A percentile compares a stretch with the other conserved stretches of the same genome.
Conservation (phyloP, 2,888 invertebrate species). For the Venusia cambrica region DNA sequence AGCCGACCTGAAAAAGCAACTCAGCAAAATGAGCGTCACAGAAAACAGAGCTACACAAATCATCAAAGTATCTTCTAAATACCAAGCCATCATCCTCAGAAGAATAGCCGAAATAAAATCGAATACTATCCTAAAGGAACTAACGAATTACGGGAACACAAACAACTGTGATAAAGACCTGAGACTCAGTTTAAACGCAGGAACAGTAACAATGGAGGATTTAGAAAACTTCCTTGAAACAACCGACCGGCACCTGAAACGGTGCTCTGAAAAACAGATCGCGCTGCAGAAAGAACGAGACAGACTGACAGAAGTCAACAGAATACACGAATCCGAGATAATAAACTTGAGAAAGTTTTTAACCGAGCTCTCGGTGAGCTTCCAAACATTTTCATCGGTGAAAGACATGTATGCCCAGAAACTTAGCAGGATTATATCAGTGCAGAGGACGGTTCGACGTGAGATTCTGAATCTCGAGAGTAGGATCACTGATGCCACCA, state of each 20-base stretch:
- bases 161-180: slow-evolving; percentile 55
- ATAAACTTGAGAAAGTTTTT: slow-evolving; percentile 65
- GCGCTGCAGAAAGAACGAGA: slow-evolving; percentile 65
- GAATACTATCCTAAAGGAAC: slow-evolving; percentile 64
- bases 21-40: slow-evolving; percentile 60
- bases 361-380: slow-evolving; percentile 61
- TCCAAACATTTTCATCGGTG: slow-evolving; percentile 61
- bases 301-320: slow-evolving; percentile 59
- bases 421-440: slow-evolving; percentile 55
- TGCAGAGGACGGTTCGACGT: slow-evolving; percentile 64
- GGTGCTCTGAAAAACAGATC: slow-evolving; percentile 62
- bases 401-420: slow-evolving; percentile 66
- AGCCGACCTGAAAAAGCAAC: slow-evolving; percentile 62
- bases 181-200: slow-evolving; percentile 54
- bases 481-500: slow-evolving; percentile 44
- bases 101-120: slow-evolving; percentile 70
- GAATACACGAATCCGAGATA: slow-evolving; percentile 67
- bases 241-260: slow-evolving; percentile 61
- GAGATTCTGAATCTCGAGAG: slow-evolving; percentile 62
- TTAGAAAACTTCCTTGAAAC: slow-evolving; percentile 72
- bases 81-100: slow-evolving; percentile 69
- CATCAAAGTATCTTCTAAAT: slow-evolving; percentile 70
- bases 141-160: slow-evolving; percentile 65
- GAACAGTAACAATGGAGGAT: slow-evolving; percentile 68
- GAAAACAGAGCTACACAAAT: slow-evolving; percentile 69